Percentiles rank a stretch among this genome's conserved stretches.
phyloP scores from a whole-genome alignment of 2,797 vertebrate genomes.

The Loriculus beryllinus region DNA sequence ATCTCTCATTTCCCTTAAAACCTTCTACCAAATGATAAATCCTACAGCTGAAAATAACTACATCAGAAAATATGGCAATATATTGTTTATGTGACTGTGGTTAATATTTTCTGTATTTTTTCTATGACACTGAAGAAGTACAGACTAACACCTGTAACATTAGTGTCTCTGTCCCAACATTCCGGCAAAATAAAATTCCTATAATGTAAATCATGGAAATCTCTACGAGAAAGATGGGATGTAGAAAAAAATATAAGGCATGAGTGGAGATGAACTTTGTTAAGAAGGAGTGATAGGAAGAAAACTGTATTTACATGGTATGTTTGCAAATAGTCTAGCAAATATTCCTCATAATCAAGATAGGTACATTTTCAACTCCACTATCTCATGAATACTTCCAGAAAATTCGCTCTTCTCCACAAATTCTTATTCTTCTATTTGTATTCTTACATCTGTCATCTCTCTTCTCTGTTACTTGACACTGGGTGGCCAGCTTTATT shows the following conservation, averaged over 20 bases:
- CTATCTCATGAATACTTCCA: background rate
- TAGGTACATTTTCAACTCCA: background rate
- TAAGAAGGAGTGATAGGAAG: background rate
- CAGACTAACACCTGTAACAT: background rate
- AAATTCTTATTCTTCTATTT: background rate
- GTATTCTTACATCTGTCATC: background rate
- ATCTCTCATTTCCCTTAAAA: background rate
- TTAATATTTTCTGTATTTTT: background rate
- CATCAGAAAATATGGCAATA: background rate
- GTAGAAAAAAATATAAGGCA: background rate
- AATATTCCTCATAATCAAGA: background rate
- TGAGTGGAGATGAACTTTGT: background rate
- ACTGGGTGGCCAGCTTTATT: background rate
- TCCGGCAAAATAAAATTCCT: background rate
- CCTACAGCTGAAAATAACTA: background rate
- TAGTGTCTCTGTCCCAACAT: background rate
- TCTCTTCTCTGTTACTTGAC: background rate
- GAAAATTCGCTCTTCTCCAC: background rate
- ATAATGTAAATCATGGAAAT: background rate
- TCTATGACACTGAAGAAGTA: background rate
- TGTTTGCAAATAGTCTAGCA: background rate
- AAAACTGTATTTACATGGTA: background rate
- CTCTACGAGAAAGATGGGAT: background rate
- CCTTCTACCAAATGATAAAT: background rate
- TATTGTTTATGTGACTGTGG: background rate